A percentile compares a stretch with the other conserved stretches of the same genome.
phyloP scores from a whole-genome alignment of 2,888 invertebrate genomes.

The Coremacera marginata region DNA sequence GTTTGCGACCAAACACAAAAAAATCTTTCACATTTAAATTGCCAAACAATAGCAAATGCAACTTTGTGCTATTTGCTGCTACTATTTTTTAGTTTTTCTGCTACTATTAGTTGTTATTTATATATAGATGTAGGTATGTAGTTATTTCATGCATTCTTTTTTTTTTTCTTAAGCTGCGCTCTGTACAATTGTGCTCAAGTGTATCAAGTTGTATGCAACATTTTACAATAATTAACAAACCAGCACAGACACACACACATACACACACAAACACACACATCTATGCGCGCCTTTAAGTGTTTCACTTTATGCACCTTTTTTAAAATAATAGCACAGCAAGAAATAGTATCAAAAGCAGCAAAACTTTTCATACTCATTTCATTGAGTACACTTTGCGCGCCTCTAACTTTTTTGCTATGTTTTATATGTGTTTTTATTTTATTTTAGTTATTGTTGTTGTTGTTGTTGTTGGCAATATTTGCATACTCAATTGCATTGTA shows the following conservation, averaged over 20 bases:
- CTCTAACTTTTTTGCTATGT: neutral
- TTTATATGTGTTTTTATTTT: neutral
- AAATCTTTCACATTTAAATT: constrained; percentile 25
- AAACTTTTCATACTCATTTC: constrained; percentile 34
- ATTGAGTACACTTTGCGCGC: constrained; percentile 2
- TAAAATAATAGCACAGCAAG: constrained; percentile 39
- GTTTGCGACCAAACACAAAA: neutral
- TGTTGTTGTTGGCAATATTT: constrained; percentile 59
- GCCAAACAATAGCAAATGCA: constrained; percentile 24
- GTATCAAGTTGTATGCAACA: constrained; percentile 30
- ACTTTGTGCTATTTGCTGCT: constrained; percentile 11
- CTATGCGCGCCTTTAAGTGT: constrained; percentile 35
- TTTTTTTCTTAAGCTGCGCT: neutral
- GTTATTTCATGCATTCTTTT: neutral
- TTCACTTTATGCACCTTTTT: constrained; percentile 39
- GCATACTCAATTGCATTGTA: constrained; percentile 68
- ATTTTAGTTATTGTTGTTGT: constrained; percentile 44
- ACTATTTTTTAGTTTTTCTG: constrained; percentile 14
- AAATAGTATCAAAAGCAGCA: constrained; percentile 24
- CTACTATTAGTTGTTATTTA: constrained; percentile 2
- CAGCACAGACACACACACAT: constrained; percentile 36
- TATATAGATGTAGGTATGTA: neutral
- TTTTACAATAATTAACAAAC: constrained; percentile 39
- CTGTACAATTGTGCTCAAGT: neutral
- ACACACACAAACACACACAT: constrained; percentile 27